Conservation (phyloP, 1,140 invertebrate genomes). For the Drosophila gunungcola region DNA sequence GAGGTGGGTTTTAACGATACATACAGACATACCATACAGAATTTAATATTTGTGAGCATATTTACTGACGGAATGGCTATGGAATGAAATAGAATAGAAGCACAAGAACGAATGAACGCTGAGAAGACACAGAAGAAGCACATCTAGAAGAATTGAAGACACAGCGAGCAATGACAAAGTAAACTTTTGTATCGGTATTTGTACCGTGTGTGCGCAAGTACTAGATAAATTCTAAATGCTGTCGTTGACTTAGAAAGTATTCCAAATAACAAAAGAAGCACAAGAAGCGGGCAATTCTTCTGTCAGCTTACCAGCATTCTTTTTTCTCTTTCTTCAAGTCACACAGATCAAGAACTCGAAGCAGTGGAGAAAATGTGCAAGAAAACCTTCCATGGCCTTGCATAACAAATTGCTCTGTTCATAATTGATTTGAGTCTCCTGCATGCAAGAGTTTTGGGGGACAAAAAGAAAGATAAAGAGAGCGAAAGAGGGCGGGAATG, state of each 20-base stretch:
- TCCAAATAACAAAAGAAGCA: constrained; percentile 46
- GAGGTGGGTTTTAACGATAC: constrained; percentile 15
- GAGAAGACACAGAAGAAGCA: constrained; percentile 19
- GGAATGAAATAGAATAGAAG: constrained; percentile 42
- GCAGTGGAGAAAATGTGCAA: background rate
- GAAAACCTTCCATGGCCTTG: constrained; percentile 34
- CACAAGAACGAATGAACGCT: constrained; percentile 27
- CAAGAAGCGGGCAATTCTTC: constrained; percentile 1
- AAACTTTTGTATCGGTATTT: constrained; percentile 22
- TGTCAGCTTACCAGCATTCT: background rate
- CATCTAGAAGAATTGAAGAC: constrained; percentile 58
- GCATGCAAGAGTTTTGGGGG: constrained; percentile 9
- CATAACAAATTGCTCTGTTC: constrained; percentile 42
- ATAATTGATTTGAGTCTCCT: constrained; percentile 35
- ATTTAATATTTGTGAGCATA: constrained; percentile 80
- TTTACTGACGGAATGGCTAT: constrained; percentile 51
- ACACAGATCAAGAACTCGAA: constrained; percentile 20
- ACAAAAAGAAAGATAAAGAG: constrained; percentile 2
- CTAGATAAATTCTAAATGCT: constrained; percentile 77
- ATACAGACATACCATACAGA: constrained; percentile 33
- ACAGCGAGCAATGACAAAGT: constrained; percentile 58
- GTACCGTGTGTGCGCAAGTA: constrained; percentile 42
- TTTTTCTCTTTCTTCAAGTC: constrained; percentile 9
- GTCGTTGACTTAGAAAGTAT: constrained; percentile 79
- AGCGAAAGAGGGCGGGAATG: background rate